Conservation (phyloP, 23 tunicate species). For the Phallusia fumigata region DNA sequence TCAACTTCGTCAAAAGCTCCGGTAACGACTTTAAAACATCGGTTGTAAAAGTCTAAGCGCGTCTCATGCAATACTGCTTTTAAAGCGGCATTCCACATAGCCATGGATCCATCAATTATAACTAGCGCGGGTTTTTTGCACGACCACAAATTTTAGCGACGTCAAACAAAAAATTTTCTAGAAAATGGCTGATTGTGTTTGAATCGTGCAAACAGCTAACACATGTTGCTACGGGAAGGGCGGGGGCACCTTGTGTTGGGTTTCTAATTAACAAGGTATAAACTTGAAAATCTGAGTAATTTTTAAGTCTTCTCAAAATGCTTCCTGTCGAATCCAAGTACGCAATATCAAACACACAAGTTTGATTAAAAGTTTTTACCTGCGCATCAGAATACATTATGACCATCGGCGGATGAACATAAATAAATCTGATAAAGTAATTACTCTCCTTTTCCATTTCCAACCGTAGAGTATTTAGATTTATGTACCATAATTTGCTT, state of each 20-base stretch:
- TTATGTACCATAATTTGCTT: neutral
- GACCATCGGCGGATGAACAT: neutral
- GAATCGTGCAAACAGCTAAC: conserved; percentile 26
- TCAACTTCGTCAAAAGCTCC: conserved; percentile 5
- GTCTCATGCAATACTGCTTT: conserved; percentile 13
- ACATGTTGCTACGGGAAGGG: conserved; percentile 35
- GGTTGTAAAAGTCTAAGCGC: conserved; percentile 16
- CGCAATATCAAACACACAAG: conserved; percentile 9
- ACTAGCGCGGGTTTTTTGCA: conserved; percentile 20
- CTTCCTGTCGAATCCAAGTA: conserved; percentile 52
- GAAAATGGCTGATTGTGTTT: conserved; percentile 28
- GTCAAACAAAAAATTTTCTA: conserved; percentile 3
- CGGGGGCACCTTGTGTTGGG: conserved; percentile 1
- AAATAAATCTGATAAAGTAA: neutral
- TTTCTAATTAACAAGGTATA: conserved; percentile 36
- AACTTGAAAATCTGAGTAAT: conserved; percentile 24
- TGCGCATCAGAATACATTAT: conserved; percentile 18
- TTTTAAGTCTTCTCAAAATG: neutral
- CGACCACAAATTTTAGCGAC: neutral
- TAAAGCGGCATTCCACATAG: conserved; percentile 42
- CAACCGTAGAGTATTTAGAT: neutral
- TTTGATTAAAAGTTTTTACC: neutral
- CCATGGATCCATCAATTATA: conserved; percentile 50
- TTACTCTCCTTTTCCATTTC: neutral
- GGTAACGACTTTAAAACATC: conserved; percentile 24